Conservation (phyloP, 2,888 invertebrate species). For the Synergus laeviventris region DNA sequence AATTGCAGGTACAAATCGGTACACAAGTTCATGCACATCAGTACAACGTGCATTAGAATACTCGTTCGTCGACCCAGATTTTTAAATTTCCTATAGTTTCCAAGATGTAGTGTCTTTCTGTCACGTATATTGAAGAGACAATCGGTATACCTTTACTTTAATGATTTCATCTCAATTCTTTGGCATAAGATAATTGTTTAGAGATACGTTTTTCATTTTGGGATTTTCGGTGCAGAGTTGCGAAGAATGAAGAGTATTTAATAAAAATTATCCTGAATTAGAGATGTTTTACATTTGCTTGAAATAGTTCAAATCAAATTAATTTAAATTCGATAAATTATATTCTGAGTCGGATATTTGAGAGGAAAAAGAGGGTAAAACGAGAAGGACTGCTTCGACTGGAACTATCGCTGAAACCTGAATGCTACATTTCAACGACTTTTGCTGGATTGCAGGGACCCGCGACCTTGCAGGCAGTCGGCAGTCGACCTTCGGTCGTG, state of each 20-base stretch:
- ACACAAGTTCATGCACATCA: background rate
- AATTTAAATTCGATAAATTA: too few relatives aligned
- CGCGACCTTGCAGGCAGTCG: constrained; percentile 72
- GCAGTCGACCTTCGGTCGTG: constrained; percentile 66
- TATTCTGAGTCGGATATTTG: background rate
- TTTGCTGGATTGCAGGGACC: constrained; percentile 68
- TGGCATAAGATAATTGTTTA: too few relatives aligned
- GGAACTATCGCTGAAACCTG: constrained; percentile 7
- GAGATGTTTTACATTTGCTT: too few relatives aligned
- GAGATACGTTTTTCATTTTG: too few relatives aligned
- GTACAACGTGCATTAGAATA: background rate
- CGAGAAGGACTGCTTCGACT: constrained; percentile 44
- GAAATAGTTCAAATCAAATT: too few relatives aligned
- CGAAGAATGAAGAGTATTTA: too few relatives aligned
- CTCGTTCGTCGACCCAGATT: constrained; percentile 21
- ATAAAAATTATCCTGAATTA: too few relatives aligned
- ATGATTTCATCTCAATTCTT: too few relatives aligned
- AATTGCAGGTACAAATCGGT: constrained; percentile 38
- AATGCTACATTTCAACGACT: constrained; percentile 41
- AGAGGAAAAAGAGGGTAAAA: constrained; percentile 3
- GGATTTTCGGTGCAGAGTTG: too few relatives aligned
- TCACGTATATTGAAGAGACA: too few relatives aligned
- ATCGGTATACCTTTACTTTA: too few relatives aligned
- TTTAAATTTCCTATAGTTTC: background rate
- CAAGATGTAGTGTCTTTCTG: background rate